Evolutionary conservation across 2,113 vertebrate species (phyloP).

Genomic region (Vidua chalybeata): DNA sequence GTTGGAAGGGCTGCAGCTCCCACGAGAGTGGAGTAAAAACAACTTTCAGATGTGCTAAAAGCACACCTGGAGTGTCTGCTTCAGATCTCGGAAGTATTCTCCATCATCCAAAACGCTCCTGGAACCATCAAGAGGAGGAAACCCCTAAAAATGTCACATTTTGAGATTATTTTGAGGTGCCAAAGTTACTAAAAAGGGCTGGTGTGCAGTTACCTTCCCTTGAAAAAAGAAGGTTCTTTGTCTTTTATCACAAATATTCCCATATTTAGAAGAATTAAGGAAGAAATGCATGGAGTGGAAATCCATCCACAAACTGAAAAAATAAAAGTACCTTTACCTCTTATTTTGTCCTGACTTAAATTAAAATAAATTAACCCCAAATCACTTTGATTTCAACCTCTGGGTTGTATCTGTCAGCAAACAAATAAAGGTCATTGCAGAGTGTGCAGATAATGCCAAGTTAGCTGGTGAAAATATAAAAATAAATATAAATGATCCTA

Average conservation of each 20-base stretch:
- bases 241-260: neutral
- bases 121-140: neutral
- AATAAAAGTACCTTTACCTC: neutral
- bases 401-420: neutral
- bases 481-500: conserved; percentile 54
- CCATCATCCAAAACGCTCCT: neutral
- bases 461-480: neutral
- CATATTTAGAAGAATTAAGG: neutral
- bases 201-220: neutral
- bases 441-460: neutral
- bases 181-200: neutral
- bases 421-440: neutral
- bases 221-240: neutral
- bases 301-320: neutral
- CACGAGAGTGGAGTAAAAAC: neutral
- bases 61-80: rapidly evolving
- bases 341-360: neutral
- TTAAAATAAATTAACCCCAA: neutral
- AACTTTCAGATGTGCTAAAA: neutral
- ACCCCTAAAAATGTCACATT: neutral
- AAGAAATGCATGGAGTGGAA: neutral
- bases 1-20: neutral
- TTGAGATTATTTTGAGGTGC: neutral
- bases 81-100: neutral
- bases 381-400: neutral